A percentile compares a stretch with the other conserved stretches of the same genome.
These are phyloP conservation scores for Lycodopsis pacificus DNA, from an alignment of 2,797 vertebrate species.

Conservation along the genomic window DNA sequence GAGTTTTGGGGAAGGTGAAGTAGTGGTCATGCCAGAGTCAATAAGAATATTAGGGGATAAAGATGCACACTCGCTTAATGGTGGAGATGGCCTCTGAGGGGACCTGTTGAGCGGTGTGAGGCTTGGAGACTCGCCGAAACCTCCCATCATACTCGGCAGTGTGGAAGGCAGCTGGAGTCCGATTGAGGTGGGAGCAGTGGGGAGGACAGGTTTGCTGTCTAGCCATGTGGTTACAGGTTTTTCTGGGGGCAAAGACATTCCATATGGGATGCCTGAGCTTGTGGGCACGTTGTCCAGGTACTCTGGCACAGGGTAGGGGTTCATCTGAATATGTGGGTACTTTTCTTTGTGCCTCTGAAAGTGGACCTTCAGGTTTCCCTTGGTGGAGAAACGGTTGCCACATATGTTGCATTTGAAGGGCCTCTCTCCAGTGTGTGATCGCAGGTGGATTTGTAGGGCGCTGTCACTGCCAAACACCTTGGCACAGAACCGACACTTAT, in stretches of 20 bases:
- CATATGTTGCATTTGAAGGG: constrained; percentile 99
- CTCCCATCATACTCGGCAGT: constrained; percentile 87
- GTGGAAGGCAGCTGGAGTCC: constrained; percentile 96
- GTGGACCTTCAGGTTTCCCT: constrained; percentile 99
- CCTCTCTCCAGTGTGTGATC: constrained; percentile 97
- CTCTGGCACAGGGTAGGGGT: constrained; percentile 98
- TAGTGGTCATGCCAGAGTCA: constrained; percentile 83
- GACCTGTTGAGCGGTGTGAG: constrained; percentile 94
- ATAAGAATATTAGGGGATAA: constrained; percentile 92
- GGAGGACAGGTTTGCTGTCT: constrained; percentile 96
- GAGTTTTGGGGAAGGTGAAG: constrained; percentile 89
- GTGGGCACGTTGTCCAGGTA: constrained; percentile 99
- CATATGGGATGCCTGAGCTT: constrained; percentile 98
- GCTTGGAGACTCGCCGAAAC: constrained; percentile 91
- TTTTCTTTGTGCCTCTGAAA: constrained; percentile 99
- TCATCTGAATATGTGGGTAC: constrained; percentile 99
- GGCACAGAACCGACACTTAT: constrained; percentile 99
- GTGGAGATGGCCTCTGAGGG: constrained; percentile 95
- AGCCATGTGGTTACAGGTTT: constrained; percentile 99
- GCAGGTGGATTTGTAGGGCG: constrained; percentile 98
- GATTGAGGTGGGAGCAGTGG: constrained; percentile 91
- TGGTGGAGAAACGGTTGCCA: constrained; percentile 99
- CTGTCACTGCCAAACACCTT: constrained; percentile 99
- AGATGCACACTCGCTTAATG: constrained; percentile 96
- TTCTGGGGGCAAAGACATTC: constrained; percentile 98